Base-by-base conservation (phyloP, 2,113 vertebrate species). In the Chitala chitala region DNA sequence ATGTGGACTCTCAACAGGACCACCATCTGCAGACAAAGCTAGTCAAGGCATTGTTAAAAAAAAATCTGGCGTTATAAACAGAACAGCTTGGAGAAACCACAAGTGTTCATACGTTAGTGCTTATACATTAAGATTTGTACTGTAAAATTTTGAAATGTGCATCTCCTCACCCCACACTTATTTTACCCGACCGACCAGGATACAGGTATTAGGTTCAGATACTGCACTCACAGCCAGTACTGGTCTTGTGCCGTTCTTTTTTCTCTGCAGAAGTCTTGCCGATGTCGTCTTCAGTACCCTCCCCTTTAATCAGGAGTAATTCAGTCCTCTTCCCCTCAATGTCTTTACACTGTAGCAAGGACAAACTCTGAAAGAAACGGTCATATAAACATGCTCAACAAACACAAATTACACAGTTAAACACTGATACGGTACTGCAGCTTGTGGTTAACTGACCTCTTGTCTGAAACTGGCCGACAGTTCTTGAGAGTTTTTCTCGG, bases 261-360 rank as follows among this genome's bases (percentile, higher is more conserved):
- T 40, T 73, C 22, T 13, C 22, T 38, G 5, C 5, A 9, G 40
- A n/a, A n/a, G n/a, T n/a, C n/a, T n/a, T n/a, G n/a, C 61, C 69
- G 22, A 29, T 70, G 48, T 53, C 42, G 0, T 72, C 71, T 72
- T 61, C 71, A 44, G 31, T 38, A 26, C 24, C 31, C 71, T 72
- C 71, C 71, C 46, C 36, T 53, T 72, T 72, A 24, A 72, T 61
- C 40, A 72, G 26, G 48, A 48, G 36, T 29, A 33, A 20, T 56
- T 72, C 42, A 22, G 15, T 13, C 24, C 54, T 72, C 24, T 75
- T 40, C 3, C 78, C 78, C 33, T 84, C 84, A 2, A 85, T 76
- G 4, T 85, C 81, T 44, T 83, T 71, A 74, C 15, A 33, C 71
- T 72, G 71, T 48, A 72, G 48, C 54, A 69, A 50, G 20, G 15